Conservation (phyloP, 2,888 invertebrate genomes). For the Apomyelois bistriatella region DNA sequence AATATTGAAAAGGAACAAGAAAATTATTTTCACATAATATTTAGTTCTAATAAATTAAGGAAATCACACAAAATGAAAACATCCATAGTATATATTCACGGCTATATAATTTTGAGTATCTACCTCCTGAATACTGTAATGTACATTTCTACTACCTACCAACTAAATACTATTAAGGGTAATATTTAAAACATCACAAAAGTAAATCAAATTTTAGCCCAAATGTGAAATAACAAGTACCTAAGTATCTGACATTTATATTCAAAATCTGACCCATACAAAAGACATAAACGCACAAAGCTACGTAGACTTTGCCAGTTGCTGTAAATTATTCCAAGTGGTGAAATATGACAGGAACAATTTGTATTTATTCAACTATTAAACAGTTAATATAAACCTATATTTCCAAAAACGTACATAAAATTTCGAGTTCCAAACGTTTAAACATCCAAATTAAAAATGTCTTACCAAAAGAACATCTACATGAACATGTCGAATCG, state of each 20-base stretch:
- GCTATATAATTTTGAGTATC: no score
- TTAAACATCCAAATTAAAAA: constrained; percentile 23
- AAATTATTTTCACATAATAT: background rate
- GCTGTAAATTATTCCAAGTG: constrained; percentile 13
- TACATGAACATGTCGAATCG: constrained; percentile 34
- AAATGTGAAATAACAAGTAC: background rate
- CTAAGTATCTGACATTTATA: background rate
- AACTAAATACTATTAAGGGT: no score
- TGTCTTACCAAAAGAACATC: constrained; percentile 29
- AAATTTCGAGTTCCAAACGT: constrained; percentile 29
- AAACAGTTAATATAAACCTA: background rate
- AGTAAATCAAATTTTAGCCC: background rate
- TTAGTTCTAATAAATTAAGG: no score
- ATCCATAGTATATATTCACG: no score
- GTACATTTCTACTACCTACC: no score
- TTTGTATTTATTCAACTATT: background rate
- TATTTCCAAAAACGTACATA: constrained; percentile 15
- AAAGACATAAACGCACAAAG: background rate
- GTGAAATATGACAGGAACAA: background rate
- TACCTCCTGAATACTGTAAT: no score
- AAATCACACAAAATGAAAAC: no score
- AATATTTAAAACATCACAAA: no score
- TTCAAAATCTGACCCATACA: background rate
- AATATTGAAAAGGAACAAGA: background rate
- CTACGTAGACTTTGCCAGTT: background rate